Evolutionary conservation across 2,888 invertebrate species (phyloP).

Genomic region (Esperia sulphurella): DNA sequence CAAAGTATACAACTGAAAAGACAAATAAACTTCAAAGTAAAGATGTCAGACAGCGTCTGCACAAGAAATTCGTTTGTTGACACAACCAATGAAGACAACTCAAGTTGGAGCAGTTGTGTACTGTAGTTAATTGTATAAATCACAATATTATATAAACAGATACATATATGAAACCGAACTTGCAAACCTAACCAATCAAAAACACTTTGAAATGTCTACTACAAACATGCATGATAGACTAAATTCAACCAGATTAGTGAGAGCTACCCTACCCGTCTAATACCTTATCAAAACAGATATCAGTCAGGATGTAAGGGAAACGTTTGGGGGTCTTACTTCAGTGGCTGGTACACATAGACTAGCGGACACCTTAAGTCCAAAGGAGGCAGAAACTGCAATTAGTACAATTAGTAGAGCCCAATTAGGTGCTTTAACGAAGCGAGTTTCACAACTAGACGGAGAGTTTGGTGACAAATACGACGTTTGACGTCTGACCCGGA

Average conservation of each 20-base stretch:
- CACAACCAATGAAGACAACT: slow-evolving; percentile 47
- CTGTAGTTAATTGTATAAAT: slow-evolving; percentile 13
- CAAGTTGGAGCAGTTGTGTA: slow-evolving; percentile 14
- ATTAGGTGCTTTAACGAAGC: slow-evolving; percentile 74
- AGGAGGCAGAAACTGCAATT: slow-evolving; percentile 61
- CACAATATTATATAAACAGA: slow-evolving; percentile 4
- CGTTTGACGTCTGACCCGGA: slow-evolving; percentile 62
- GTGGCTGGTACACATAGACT: slow-evolving; percentile 16
- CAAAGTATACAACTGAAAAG: slow-evolving; percentile 33
- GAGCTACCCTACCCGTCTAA: slow-evolving; percentile 21
- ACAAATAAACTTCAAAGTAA: slow-evolving; percentile 63
- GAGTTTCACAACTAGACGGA: slow-evolving; percentile 54
- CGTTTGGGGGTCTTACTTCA: slow-evolving; percentile 18
- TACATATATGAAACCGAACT: neutral
- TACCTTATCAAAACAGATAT: slow-evolving; percentile 11
- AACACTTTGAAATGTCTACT: neutral
- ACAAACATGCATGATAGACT: slow-evolving; percentile 12
- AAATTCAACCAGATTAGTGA: slow-evolving; percentile 15
- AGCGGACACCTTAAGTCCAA: slow-evolving; percentile 65
- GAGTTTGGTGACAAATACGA: slow-evolving; percentile 61
- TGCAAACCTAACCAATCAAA: neutral
- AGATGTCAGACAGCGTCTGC: slow-evolving; percentile 43
- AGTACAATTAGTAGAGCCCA: slow-evolving; percentile 68
- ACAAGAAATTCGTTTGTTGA: slow-evolving; percentile 60
- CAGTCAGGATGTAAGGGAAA: slow-evolving; percentile 17